Conservation (phyloP, 2,797 vertebrate species). For the Poeciliopsis paucimaculata region DNA sequence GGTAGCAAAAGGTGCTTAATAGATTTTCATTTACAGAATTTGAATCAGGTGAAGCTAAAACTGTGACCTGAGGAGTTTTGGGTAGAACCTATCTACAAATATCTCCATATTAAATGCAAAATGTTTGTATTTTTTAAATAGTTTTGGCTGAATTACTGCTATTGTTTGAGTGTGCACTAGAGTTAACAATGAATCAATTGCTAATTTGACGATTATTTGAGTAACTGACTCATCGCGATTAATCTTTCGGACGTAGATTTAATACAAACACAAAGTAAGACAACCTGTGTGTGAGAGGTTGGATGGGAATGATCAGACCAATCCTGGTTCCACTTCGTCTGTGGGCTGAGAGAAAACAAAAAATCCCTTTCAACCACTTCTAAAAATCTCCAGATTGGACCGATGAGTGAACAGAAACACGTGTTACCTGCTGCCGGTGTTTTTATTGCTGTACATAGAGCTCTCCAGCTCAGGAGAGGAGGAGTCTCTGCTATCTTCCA, state of each 20-base stretch:
- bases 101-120: no score
- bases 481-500: constrained; percentile 91
- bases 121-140: no score
- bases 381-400: neutral
- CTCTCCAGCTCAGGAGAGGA: constrained; percentile 83
- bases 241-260: neutral
- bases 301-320: constrained; percentile 80
- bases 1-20: no score
- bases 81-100: no score
- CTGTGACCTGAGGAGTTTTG: no score
- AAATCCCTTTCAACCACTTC: constrained; percentile 1
- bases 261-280: constrained; percentile 11
- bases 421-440: constrained; percentile 79
- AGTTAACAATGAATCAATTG: no score
- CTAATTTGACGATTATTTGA: no score
- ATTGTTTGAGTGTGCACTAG: no score
- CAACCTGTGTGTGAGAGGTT: constrained; percentile 76
- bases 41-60: no score
- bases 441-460: constrained; percentile 82
- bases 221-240: no score
- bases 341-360: constrained; percentile 68
- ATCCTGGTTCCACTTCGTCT: constrained; percentile 73
- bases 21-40: no score
- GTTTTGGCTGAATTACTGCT: no score
- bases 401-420: constrained; percentile 2